These are phyloP conservation scores for Drosophila neotestacea DNA, from an alignment of 2,888 invertebrate genomes.

Conservation along the genomic window DNA sequence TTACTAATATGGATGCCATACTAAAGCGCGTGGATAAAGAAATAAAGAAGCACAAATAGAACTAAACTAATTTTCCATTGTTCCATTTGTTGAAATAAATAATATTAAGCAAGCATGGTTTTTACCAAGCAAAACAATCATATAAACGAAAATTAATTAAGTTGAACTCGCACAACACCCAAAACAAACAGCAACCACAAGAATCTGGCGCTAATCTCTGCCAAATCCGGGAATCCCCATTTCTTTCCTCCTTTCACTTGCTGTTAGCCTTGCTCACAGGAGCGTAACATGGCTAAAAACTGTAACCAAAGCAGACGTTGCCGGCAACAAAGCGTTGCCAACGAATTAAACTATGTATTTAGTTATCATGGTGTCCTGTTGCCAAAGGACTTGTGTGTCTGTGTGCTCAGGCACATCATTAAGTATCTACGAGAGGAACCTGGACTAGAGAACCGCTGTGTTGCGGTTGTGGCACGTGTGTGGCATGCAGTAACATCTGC, in stretches of 20 bases:
- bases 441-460: slow-evolving; percentile 25
- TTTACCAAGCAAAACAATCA: slow-evolving; percentile 35
- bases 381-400: slow-evolving; percentile 24
- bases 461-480: slow-evolving; percentile 62
- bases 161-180: slow-evolving; percentile 30
- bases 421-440: slow-evolving; percentile 23
- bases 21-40: slow-evolving; percentile 68
- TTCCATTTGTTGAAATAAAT: slow-evolving; percentile 10
- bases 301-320: slow-evolving; percentile 29
- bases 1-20: slow-evolving; percentile 75
- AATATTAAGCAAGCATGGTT: slow-evolving; percentile 1
- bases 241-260: background rate
- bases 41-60: slow-evolving; percentile 27
- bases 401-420: slow-evolving; percentile 32
- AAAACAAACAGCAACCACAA: slow-evolving; percentile 52
- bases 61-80: background rate
- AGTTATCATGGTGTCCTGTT: background rate
- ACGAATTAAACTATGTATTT: slow-evolving; percentile 58
- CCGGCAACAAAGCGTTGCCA: slow-evolving; percentile 60
- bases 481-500: slow-evolving; percentile 38
- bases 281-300: slow-evolving; percentile 40
- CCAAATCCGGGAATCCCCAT: slow-evolving; percentile 38
- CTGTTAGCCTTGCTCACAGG: slow-evolving; percentile 32
- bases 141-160: slow-evolving; percentile 68
- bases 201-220: slow-evolving; percentile 62